These are phyloP conservation scores for Poecilia gillii DNA, from an alignment of 2,797 vertebrate species.

Conservation along the genomic window DNA sequence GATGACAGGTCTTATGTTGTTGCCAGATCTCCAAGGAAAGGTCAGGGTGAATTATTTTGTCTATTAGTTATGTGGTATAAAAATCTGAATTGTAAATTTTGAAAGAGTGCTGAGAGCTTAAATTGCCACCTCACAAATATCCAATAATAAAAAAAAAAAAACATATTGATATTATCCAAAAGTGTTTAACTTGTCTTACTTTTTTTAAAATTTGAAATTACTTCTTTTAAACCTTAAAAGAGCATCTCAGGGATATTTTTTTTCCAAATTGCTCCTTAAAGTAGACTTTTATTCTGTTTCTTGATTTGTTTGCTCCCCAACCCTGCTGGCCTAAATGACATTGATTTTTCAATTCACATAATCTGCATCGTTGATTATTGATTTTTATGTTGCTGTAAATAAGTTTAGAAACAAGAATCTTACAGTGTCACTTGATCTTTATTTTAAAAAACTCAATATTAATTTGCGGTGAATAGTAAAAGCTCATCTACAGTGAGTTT, in stretches of 20 bases:
- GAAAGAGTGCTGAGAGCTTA: neutral
- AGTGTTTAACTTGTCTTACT: neutral
- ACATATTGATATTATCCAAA: neutral
- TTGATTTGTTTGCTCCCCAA: neutral
- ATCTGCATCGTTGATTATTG: neutral
- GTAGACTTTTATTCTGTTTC: neutral
- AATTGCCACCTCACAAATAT: neutral
- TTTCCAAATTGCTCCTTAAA: neutral
- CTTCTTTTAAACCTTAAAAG: neutral
- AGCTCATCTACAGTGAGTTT: too few species aligned
- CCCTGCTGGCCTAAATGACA: neutral
- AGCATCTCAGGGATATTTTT: neutral
- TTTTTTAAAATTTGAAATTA: neutral
- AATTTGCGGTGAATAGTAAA: neutral
- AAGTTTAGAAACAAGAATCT: neutral
- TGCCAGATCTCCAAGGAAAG: constrained; percentile 4
- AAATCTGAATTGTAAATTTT: neutral
- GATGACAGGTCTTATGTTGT: constrained; percentile 17
- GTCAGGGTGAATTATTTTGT: neutral
- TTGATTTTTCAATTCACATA: neutral
- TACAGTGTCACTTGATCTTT: neutral
- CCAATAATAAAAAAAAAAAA: neutral
- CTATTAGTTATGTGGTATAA: neutral
- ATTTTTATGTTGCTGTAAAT: neutral
- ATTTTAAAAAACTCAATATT: neutral